These are phyloP conservation scores for Pachypanchax playfairii DNA, from an alignment of 2,113 vertebrate genomes.

Conservation along the genomic window DNA sequence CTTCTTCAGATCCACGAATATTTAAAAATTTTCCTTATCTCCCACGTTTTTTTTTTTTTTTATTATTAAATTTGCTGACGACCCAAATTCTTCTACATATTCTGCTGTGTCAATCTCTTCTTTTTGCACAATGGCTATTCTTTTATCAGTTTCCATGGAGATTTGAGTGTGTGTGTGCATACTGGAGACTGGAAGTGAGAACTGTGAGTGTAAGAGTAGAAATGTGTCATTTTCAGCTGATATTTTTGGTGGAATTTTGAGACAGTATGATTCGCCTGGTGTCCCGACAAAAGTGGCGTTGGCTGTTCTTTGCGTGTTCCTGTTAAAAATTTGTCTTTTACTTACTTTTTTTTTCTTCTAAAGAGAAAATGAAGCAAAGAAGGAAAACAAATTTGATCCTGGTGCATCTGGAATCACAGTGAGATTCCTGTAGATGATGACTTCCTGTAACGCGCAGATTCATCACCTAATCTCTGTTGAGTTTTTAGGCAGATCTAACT, in stretches of 20 bases:
- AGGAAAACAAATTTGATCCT: not conserved
- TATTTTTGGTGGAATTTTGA: constrained; percentile 29
- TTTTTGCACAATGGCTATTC: constrained; percentile 58
- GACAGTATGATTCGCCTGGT: constrained; percentile 2
- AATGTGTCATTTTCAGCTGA: constrained; percentile 63
- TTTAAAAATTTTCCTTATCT: not conserved
- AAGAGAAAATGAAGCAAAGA: not conserved
- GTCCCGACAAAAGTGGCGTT: too few species aligned
- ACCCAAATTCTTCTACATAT: constrained; percentile 22
- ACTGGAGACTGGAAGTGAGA: constrained; percentile 33
- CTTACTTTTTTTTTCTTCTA: too few species aligned
- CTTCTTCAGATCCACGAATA: not conserved
- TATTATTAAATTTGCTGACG: constrained; percentile 30
- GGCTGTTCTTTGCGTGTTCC: too few species aligned
- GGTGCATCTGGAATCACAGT: too few species aligned
- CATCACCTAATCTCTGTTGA: not conserved
- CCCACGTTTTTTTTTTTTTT: too few species aligned
- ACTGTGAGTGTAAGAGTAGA: constrained; percentile 48
- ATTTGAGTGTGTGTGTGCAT: constrained; percentile 49
- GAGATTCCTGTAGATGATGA: not conserved
- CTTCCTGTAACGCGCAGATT: too few species aligned
- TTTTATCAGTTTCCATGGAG: constrained; percentile 79
- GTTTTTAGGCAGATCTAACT: constrained; percentile 8
- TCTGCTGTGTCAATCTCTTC: constrained; percentile 48
- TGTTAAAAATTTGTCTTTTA: too few species aligned